Evolutionary conservation across 2,797 vertebrate genomes (phyloP), one percentile per base, ranked within the genome.

Genomic region (Eulemur rubriventer): DNA sequence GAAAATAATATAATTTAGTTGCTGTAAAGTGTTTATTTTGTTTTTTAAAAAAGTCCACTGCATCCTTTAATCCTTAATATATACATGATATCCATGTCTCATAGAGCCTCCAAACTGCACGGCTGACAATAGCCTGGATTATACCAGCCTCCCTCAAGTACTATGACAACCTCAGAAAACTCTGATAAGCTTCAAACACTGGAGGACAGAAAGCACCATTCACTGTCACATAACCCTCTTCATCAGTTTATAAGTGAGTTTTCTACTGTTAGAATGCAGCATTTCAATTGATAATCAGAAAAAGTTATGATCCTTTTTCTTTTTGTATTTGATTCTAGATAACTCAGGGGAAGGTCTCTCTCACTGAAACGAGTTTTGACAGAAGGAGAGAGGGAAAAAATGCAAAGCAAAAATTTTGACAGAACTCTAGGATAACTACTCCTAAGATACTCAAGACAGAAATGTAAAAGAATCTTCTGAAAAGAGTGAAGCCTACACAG

Each of bases 311-410:
- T 80, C n/a, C 17, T 55, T 35, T 87, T 67, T 43, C 72, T 84
- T 38, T 83, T 97, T 59, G 30, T 46, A 82, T n/a, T 43, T 80
- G 3, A 95, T 67, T 78, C 41, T 46, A 89, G 59, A 33, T 41
- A 91, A 82, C 7, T 67, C 22, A 35, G 48, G n/a, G 35, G 75
- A 67, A 17, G 30, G 16, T n/a, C 38, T 91, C 24, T 92, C n/a
- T 83, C 65, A 85, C 41, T 46, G 52, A 93, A 86, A 87, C 79
- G 43, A 95, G 59, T 89, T 96, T 86, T 94, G 59, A 87, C 38
- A 80, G 43, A 52, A 84, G 81, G 20, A 50, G 12, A 48, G 13
- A 38, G 26, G 20, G 8, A 4, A 24, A 76, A 83, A 91, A 55
- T n/a, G 48, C 35, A 84, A 1, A 65, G 41, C 61, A 89, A 73